Base-by-base conservation (phyloP, 2,113 vertebrate species). In the Mionectes macconnelli region DNA sequence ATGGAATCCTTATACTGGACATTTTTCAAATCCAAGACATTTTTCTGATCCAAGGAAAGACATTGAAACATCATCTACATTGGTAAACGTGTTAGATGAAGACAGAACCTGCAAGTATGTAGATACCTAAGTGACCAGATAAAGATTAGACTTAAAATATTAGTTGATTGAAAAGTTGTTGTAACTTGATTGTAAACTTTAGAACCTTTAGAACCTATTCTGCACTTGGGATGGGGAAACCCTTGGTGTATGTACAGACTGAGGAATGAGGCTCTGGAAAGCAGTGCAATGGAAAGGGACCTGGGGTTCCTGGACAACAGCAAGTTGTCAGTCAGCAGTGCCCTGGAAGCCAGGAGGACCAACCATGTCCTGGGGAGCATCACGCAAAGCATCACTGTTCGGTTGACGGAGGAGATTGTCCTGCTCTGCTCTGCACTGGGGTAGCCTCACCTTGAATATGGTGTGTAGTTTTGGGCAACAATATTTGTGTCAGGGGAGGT, bases 61-160 rank as follows among this genome's bases (percentile, higher is more conserved):
- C 6, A 45, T 0, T 2, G 3, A 49, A 64, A 45, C 7, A 4
- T 33, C 7, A n/a, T 14, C 23, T 64, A 18, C 4, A 6, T 39
- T 55, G 6, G 52, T 74, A 69, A 69, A 81, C 33, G 18, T 62
- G 8, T 75, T 80, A 72, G 6, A 40, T 53, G 22, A 92, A 67
- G n/a, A 62, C 14, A 84, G 45, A 81, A 70, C 6, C 8, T 81
- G 31, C 69, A 74, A 70, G 3, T 2, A 28, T 68, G 74, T 42
- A 33, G 4, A 4, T 59, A 45, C 16, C 10, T 40, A 37, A 76
- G 9, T 60, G 6, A 44, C 5, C 47, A 75, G 14, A 63, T 12
- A 42, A 76, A 76, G 15, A 68, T 68, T 68, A 64, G 45, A 78
- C 6, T 3, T 31, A 30, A 81, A 35, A 4, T 56, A 39, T 8